These are phyloP conservation scores for Eonycteris spelaea DNA, from an alignment of 2,113 vertebrate species.

Conservation along the genomic window DNA sequence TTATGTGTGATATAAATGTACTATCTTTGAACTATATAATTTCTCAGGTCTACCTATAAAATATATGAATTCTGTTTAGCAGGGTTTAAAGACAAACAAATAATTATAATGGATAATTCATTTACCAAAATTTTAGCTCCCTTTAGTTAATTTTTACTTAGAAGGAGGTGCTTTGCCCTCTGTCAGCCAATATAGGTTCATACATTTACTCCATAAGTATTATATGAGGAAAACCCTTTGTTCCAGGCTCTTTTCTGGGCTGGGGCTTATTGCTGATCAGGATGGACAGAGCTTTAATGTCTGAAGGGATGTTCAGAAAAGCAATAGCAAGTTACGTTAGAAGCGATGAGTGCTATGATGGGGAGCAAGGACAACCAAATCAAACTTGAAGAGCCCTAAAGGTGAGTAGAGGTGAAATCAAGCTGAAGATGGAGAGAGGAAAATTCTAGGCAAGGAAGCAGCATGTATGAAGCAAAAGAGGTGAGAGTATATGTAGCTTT, in stretches of 20 bases:
- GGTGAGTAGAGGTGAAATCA: background rate
- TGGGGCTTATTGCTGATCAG: background rate
- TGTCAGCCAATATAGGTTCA: background rate
- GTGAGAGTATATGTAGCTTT: fast-evolving
- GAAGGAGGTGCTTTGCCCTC: background rate
- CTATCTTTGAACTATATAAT: background rate
- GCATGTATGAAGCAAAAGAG: fast-evolving
- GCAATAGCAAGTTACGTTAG: fast-evolving
- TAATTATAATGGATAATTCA: background rate
- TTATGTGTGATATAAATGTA: no score
- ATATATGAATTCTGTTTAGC: background rate
- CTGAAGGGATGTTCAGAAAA: background rate
- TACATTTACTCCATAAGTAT: fast-evolving
- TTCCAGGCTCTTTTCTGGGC: background rate
- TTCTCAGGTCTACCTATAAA: background rate
- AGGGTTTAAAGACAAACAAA: background rate
- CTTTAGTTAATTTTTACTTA: background rate
- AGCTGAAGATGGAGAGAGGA: background rate
- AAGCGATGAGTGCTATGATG: fast-evolving
- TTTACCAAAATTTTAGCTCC: background rate
- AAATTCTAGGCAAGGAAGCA: background rate
- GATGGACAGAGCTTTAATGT: background rate
- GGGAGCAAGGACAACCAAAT: fast-evolving
- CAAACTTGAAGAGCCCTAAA: background rate
- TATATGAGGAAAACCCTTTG: no score